Conservation (phyloP, 2,797 vertebrate genomes). For the Pantherophis vulpinus region DNA sequence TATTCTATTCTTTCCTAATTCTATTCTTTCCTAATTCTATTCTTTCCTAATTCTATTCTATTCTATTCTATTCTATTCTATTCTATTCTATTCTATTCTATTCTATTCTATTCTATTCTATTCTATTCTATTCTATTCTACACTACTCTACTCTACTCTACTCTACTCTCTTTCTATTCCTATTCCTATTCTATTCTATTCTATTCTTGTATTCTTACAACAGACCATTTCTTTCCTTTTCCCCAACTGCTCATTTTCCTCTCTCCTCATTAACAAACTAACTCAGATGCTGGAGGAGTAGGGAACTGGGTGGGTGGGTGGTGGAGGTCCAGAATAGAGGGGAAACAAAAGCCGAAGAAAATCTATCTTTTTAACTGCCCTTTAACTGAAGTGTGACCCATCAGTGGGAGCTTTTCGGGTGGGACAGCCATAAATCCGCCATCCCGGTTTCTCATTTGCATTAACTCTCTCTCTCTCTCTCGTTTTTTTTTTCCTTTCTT, state of each 20-base stretch:
- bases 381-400: rapidly evolving
- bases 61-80: no score
- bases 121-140: no score
- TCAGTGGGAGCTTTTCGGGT: background rate
- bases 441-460: background rate
- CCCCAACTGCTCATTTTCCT: background rate
- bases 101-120: no score
- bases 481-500: background rate
- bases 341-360: background rate
- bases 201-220: no score
- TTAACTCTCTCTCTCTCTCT: background rate
- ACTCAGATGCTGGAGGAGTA: rapidly evolving
- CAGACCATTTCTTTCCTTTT: background rate
- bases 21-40: no score
- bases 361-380: background rate
- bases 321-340: background rate
- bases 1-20: no score
- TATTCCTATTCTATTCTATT: no score
- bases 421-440: background rate
- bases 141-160: no score
- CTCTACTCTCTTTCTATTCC: no score
- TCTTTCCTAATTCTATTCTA: no score
- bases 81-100: no score
- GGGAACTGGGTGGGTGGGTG: rapidly evolving
- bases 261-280: background rate